Evolutionary conservation across 2,888 invertebrate species (phyloP), one percentile per base, ranked within the genome.

Genomic region (Himalopsyche japonica): DNA sequence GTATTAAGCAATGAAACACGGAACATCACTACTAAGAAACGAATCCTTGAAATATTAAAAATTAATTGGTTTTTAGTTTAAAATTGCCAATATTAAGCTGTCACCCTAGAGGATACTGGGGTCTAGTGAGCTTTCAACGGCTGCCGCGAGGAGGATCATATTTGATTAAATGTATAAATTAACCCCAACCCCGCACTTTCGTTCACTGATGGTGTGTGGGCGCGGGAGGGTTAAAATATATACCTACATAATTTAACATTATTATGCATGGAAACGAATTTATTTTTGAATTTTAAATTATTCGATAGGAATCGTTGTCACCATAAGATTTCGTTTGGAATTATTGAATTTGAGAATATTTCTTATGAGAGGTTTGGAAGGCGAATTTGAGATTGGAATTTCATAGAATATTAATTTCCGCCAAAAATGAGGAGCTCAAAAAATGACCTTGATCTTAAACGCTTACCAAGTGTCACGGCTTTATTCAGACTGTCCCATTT

Each of bases 101-200:
- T 57, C 57, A 57, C 57, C 57, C 57, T 57, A 30, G 32, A n/a
- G 76, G 76, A 76, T 8, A 34, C 30, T n/a, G n/a, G 76, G 76
- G 76, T 32, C 30, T 32, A 34, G 76, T 30, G 34, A 76, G 76
- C 76, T 76, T 76, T 34, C 76, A 27, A 34, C 76, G 76, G 76
- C 30, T 34, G 76, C 76, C 32, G 76, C 76, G 57, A 76, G 32
- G 20, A 27, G 76, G 76, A 76, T 76, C 76, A 76, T 76, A 76
- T 76, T 76, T 76, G 76, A 76, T 76, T 76, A 76, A 76, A 76
- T 76, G 76, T 76, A 76, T 76, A 76, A 76, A 76, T 76, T 76
- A 76, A n/a, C 76, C 32, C 76, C 76, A 76, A 34, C 76, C 32
- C n/a, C 76, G 24, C 76, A n/a, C 57, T 57, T 57, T 57, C 57